A percentile compares a stretch with the other conserved stretches of the same genome.
Conservation (phyloP, 2,113 vertebrate species). For the Tautogolabrus adspersus region DNA sequence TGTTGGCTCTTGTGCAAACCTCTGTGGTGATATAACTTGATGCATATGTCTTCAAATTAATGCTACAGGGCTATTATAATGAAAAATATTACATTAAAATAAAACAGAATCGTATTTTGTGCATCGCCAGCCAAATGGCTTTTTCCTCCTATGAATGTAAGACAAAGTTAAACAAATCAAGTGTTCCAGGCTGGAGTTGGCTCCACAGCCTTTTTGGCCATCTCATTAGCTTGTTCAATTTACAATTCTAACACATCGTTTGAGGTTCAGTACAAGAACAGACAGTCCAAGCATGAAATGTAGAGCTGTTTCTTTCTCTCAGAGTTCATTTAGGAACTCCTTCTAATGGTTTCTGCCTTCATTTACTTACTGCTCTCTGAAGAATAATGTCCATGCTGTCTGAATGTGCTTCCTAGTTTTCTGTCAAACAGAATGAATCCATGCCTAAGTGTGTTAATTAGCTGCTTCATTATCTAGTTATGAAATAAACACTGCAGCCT, state of each 20-base stretch:
- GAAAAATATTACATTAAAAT: background rate
- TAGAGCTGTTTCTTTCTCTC: constrained; percentile 29
- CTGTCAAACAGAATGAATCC: background rate
- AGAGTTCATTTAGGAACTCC: constrained; percentile 43
- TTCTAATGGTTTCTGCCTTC: constrained; percentile 20
- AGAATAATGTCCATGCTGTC: background rate
- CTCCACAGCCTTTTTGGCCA: background rate
- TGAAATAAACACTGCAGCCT: constrained; percentile 6
- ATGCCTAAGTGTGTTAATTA: constrained; percentile 16
- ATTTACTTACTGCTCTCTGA: constrained; percentile 21
- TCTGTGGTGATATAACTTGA: too few species aligned
- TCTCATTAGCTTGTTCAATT: constrained; percentile 40
- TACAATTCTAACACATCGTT: constrained; percentile 49
- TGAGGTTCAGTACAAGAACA: constrained; percentile 14
- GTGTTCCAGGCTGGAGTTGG: background rate
- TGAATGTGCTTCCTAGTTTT: background rate
- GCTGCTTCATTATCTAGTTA: constrained; percentile 24
- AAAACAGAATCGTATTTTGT: background rate
- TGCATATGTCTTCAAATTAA: background rate
- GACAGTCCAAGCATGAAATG: background rate
- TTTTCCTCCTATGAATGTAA: background rate
- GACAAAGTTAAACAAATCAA: background rate
- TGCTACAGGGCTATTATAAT: background rate
- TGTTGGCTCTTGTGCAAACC: too few species aligned
- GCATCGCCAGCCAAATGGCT: background rate